phyloP scores from a whole-genome alignment of 2,888 invertebrate species.

The Microctonus hyperodae region DNA sequence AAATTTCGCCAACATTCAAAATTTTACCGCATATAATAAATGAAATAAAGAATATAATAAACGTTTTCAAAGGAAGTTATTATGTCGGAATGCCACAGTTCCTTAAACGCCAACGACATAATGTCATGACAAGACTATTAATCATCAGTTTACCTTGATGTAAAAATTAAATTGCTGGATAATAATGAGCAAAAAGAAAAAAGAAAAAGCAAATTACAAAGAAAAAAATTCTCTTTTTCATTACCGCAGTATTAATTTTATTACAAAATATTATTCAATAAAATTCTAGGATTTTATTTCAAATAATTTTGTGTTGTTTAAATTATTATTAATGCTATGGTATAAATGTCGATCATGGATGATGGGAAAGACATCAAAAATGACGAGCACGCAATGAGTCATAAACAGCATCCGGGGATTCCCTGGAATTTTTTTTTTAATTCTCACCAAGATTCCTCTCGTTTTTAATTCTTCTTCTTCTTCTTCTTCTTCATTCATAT shows the following conservation, averaged over 20 bases:
- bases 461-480: no score
- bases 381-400: conserved; percentile 30
- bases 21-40: not conserved
- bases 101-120: conserved; percentile 36
- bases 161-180: conserved; percentile 15
- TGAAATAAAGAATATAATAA: conserved; percentile 5
- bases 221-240: conserved; percentile 10
- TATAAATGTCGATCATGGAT: conserved; percentile 12
- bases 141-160: conserved; percentile 27
- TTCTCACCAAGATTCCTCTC: not conserved
- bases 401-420: conserved; percentile 35
- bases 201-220: not conserved
- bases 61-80: conserved; percentile 43
- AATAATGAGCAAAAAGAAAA: not conserved
- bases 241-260: no score
- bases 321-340: no score
- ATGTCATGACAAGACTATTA: conserved; percentile 30
- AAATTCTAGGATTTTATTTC: conserved; percentile 12
- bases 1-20: not conserved
- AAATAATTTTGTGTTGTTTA: no score
- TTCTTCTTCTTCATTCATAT: conserved; percentile 4
- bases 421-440: conserved; percentile 38
- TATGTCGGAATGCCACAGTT: conserved; percentile 44
- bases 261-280: not conserved
- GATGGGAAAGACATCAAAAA: conserved; percentile 15